Evolutionary conservation across 2,888 invertebrate species (phyloP), one percentile per base, ranked within the genome.

Genomic region (Phymatocera aterrima): DNA sequence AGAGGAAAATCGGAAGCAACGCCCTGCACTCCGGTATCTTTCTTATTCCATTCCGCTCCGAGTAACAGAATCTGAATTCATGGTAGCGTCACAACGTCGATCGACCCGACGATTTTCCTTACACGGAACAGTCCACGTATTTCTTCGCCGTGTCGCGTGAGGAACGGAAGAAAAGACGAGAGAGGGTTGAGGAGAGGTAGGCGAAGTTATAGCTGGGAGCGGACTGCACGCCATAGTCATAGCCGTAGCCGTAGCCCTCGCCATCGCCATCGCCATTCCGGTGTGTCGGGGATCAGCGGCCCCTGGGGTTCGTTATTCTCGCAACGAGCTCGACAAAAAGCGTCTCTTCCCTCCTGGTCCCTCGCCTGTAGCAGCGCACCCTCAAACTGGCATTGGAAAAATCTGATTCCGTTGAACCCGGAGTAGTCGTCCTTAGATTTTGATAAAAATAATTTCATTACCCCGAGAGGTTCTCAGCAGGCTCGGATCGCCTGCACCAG

Each of bases 381-480:
- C 68, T 43, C 12, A 40, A 46, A 80, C 80, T 81, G n/a, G n/a
- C 79, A 80, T 81, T 72, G 46, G 37, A 87, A 88, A 88, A 88
- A 87, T 88, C n/a, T 82, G 83, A 86, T 88, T 88, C 87, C 88
- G 88, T 89, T 88, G 89, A 89, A 89, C 90, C 87, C 88, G 82
- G 87, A 92, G 92, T 91, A 91, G 92, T 92, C 91, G 92, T 91
- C 92, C 92, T 92, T 92, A 92, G 91, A 91, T 91, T 90, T 90
- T 90, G 89, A 91, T 91, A 92, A 92, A 92, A 92, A 92, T 91
- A 88, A 90, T 91, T 91, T 90, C 91, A 91, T 91, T 91, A 91
- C 91, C 87, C 90, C 82, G 83, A 81, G 15, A 80, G 82, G 82
- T 78, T 78, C 81, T n/a, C n/a, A n/a, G n/a, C 86, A 84, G 83